Percentiles rank a stretch among this genome's conserved stretches.
phyloP scores from a whole-genome alignment of 1,140 invertebrate species.

The Lysiphlebus fabarum region DNA sequence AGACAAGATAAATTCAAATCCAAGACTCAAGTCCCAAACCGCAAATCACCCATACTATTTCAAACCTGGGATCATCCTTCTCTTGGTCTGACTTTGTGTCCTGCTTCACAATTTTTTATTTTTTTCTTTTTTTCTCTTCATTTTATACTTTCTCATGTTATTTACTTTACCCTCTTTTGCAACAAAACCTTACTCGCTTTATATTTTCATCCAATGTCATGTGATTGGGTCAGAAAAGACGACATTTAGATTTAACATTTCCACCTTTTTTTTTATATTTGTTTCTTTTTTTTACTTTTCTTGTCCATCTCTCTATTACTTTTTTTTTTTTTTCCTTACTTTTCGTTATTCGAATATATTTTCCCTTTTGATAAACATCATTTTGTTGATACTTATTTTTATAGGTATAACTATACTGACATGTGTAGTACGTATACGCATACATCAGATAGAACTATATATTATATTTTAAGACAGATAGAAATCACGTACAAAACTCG shows the following conservation, averaged over 20 bases:
- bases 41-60: constrained; percentile 45
- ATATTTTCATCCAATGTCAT: neutral
- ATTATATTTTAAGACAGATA: constrained; percentile 14
- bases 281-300: too few species aligned
- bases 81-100: constrained; percentile 36
- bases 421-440: neutral
- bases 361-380: too few species aligned
- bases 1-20: constrained; percentile 51
- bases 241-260: too few species aligned
- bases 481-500: constrained; percentile 21
- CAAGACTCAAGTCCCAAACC: constrained; percentile 41
- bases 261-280: too few species aligned
- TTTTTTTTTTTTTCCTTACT: too few species aligned
- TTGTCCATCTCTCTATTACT: too few species aligned
- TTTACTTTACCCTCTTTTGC: constrained; percentile 40
- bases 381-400: neutral
- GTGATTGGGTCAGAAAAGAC: too few species aligned
- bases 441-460: neutral
- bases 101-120: constrained; percentile 32
- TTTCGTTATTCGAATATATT: too few species aligned
- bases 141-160: constrained; percentile 9
- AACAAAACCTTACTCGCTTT: neutral
- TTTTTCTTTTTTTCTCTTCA: neutral
- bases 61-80: constrained; percentile 47
- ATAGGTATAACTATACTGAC: neutral